These are phyloP conservation scores for Dendrocopos noguchii DNA, from an alignment of 2,113 vertebrate species.

Conservation along the genomic window DNA sequence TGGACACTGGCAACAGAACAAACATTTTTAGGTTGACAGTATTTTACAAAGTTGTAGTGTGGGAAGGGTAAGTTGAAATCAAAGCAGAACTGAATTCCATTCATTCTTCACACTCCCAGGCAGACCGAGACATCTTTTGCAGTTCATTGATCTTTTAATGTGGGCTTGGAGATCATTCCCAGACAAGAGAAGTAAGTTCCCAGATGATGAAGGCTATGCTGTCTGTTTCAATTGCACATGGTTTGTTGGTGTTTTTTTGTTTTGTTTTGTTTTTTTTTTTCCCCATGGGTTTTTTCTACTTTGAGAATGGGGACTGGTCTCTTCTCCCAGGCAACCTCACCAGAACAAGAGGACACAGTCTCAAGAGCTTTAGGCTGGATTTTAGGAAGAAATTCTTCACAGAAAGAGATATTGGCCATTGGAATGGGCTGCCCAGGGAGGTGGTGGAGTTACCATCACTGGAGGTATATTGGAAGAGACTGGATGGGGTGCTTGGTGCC, in stretches of 20 bases:
- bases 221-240: not conserved
- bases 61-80: constrained; percentile 40
- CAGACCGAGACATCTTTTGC: constrained; percentile 48
- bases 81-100: constrained; percentile 52
- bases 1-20: constrained; percentile 8
- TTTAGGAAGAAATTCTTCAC: no score
- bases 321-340: no score
- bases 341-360: no score
- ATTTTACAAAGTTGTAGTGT: constrained; percentile 25
- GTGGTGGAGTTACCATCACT: no score
- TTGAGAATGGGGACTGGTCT: not conserved
- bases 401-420: no score
- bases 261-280: no score
- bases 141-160: constrained; percentile 40
- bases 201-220: not conserved
- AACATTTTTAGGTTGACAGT: constrained; percentile 35
- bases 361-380: no score
- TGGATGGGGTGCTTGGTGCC: no score
- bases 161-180: constrained; percentile 10
- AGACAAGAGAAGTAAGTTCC: not conserved
- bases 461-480: no score
- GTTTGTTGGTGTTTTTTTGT: no score
- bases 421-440: no score
- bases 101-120: constrained; percentile 53
- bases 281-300: not conserved